Percentiles rank a stretch among this genome's conserved stretches.
Evolutionary conservation across 1,140 invertebrate species (phyloP).

Genomic region (Scaptomyza hsui): DNA sequence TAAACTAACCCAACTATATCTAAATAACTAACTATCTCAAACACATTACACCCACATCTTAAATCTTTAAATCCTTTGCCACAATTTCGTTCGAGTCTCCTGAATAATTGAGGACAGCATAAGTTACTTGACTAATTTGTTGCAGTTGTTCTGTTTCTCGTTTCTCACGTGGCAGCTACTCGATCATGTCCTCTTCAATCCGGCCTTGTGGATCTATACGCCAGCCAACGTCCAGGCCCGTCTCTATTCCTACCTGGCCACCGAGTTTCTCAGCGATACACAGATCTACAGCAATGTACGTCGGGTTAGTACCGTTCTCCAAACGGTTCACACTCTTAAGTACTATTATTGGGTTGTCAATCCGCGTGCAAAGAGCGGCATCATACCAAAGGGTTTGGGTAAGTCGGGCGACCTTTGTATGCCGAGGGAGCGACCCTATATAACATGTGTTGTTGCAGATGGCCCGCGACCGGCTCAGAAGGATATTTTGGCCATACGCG

Average conservation of each 20-base stretch:
- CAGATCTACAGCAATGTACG: conserved; percentile 99
- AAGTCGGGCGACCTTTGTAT: conserved; percentile 72
- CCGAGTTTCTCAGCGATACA: conserved; percentile 98
- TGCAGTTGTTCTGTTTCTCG: conserved; percentile 90
- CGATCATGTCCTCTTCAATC: conserved; percentile 99
- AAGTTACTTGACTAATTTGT: conserved; percentile 84
- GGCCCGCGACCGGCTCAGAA: conserved; percentile 96
- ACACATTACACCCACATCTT: conserved; percentile 23
- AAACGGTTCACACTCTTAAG: conserved; percentile 99
- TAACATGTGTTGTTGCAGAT: conserved; percentile 86
- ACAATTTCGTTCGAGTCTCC: conserved; percentile 22
- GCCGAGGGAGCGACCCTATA: neutral
- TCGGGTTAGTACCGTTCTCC: conserved; percentile 97
- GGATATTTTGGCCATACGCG: conserved; percentile 96
- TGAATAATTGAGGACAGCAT: conserved; percentile 71
- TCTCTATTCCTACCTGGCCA: conserved; percentile 98
- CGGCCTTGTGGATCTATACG: conserved; percentile 99
- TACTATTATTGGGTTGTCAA: conserved; percentile 99
- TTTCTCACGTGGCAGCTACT: conserved; percentile 95
- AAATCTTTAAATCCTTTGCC: conserved; percentile 1
- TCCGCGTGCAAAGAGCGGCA: conserved; percentile 96
- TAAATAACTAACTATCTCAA: conserved; percentile 6
- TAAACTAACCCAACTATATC: conserved; percentile 21
- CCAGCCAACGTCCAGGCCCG: conserved; percentile 97
- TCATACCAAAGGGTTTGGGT: conserved; percentile 97